Evolutionary conservation across 2,888 invertebrate species (phyloP), one percentile per base, ranked within the genome.

Genomic region (Agapetus fuscipes): DNA sequence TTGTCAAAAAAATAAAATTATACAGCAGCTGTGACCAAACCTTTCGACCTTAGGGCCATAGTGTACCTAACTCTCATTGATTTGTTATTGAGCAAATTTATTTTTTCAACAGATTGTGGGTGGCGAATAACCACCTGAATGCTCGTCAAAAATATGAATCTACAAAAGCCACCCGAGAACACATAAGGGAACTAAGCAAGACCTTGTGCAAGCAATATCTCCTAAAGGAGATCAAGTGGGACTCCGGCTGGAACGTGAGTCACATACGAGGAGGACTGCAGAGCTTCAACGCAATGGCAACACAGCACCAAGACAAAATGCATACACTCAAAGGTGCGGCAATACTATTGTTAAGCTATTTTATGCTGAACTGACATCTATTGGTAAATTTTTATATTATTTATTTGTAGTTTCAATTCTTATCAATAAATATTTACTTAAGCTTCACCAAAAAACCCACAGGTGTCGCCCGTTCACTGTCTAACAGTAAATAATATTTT

Each of bases 211-310:
- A 70, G 29, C 57, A 62, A 49, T 67, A 69, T 60, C 62, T 66
- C 62, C 66, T 70, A 54, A 69, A 64, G 62, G 59, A 70, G 64
- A 70, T 70, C 39, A 12, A 68, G 54, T 88, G 87, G 73, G 88
- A 88, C 51, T 85, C 83, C 53, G 88, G 88, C 7, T 89, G 89
- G 89, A 87, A 88, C 54, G 78, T 83, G 40, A 81, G 84, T 51
- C 91, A 93, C 56, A 90, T 88, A 53, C 73, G 89, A 52, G 93
- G 91, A n/a, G 90, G 90, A 53, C 66, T 95, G 3, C 80, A 85
- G 53, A 87, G 90, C 47, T 78, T 95, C 29, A 77, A 78, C 46
- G 76, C 83, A 2, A 62, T 94, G 30, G 75, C 80, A 0, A 69
- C 78, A 30, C 82, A 90, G 53, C 85, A 93, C 64, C 71, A 80